Evolutionary conservation across 2,113 vertebrate species (phyloP).

Genomic region (Microcebus tavaratra): DNA sequence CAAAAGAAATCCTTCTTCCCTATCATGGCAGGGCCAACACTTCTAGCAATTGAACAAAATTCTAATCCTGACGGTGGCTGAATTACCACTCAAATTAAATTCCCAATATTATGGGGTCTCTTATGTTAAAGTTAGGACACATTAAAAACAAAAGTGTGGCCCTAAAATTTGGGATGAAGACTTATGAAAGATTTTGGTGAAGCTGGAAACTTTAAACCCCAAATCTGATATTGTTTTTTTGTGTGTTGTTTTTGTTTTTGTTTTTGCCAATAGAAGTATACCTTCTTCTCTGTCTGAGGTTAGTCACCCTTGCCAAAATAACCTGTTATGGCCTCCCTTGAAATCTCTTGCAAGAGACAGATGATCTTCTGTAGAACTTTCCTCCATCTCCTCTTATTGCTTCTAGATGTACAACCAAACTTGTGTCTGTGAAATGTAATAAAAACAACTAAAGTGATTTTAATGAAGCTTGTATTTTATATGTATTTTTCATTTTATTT

Average conservation of each 20-base stretch:
- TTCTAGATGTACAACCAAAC: background rate
- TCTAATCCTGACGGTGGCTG: background rate
- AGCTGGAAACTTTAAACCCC: background rate
- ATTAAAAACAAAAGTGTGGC: background rate
- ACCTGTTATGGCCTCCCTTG: background rate
- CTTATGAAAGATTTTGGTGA: background rate
- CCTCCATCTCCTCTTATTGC: background rate
- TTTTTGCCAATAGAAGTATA: background rate
- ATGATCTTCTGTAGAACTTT: background rate
- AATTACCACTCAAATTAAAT: background rate
- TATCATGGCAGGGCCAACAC: background rate
- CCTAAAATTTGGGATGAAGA: background rate
- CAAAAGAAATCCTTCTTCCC: background rate
- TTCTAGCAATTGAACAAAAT: background rate
- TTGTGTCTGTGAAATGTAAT: background rate
- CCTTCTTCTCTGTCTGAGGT: background rate
- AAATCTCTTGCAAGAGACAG: background rate
- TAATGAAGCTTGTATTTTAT: background rate
- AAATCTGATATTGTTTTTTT: background rate
- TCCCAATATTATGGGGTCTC: background rate
- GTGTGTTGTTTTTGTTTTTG: background rate
- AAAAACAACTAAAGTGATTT: background rate
- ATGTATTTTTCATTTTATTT: background rate
- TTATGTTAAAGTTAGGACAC: background rate
- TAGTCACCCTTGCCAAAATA: background rate